Percentiles rank a stretch among this genome's conserved stretches.
These are phyloP conservation scores for Pentamera pediparva DNA, from an alignment of 53 echinoderm and acorn worm species.

Conservation along the genomic window DNA sequence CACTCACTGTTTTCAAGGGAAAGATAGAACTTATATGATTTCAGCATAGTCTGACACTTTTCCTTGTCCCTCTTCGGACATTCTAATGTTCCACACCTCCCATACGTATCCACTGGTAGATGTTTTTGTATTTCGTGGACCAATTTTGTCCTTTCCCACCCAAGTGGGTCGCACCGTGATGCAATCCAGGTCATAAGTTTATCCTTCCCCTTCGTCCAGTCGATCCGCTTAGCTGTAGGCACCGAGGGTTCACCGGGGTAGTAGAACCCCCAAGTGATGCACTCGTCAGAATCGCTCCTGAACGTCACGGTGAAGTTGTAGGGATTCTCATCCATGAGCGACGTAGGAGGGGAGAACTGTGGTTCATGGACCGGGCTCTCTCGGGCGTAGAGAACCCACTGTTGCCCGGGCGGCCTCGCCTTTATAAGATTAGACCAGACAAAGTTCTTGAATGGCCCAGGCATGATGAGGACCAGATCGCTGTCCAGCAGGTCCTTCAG, in stretches of 20 bases:
- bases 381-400: slow-evolving; percentile 49
- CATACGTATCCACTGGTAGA: slow-evolving; percentile 45
- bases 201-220: slow-evolving; percentile 22
- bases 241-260: slow-evolving; percentile 16
- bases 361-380: slow-evolving; percentile 64
- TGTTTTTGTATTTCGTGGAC: slow-evolving; percentile 40
- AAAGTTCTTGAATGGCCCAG: slow-evolving; percentile 37
- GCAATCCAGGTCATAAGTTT: slow-evolving; percentile 54
- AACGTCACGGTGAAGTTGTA: slow-evolving; percentile 52
- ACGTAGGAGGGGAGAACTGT: slow-evolving; percentile 42
- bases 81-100: slow-evolving; percentile 54
- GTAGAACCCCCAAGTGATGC: slow-evolving; percentile 47
- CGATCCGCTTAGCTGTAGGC: slow-evolving; percentile 10
- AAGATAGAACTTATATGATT: slow-evolving; percentile 53
- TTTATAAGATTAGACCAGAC: slow-evolving; percentile 38
- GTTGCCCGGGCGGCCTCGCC: slow-evolving; percentile 49
- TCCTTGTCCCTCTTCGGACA: slow-evolving; percentile 48
- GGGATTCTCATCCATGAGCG: slow-evolving; percentile 36
- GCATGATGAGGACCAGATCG: slow-evolving; percentile 49
- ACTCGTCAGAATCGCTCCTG: slow-evolving; percentile 44
- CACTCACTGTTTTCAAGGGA: slow-evolving; percentile 57
- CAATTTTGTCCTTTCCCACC: slow-evolving; percentile 55
- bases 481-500: slow-evolving; percentile 28
- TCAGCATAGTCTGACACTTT: slow-evolving; percentile 10
- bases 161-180: slow-evolving; percentile 53